Evolutionary conservation across 2,797 vertebrate genomes (phyloP), one percentile per base, ranked within the genome.

Genomic region (Girardinus metallicus): DNA sequence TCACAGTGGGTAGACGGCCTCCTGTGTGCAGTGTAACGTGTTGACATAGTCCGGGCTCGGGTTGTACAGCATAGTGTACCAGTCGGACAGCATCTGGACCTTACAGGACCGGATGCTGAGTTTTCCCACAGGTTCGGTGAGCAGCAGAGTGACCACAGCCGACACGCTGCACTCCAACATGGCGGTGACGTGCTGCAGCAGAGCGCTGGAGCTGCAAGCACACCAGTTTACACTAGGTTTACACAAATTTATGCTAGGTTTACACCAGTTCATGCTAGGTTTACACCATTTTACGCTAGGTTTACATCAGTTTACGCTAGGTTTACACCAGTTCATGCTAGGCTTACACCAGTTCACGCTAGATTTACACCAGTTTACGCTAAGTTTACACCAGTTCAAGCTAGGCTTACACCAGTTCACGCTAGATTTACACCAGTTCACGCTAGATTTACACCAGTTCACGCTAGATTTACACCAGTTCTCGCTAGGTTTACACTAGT

Each of bases 51-150:
- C 98, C 0, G 98, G 98, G 76, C 98, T 99, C 0, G 98, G 98
- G 86, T 99, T 99, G 93, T 99, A 99, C 15, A 99, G 97, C 98
- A 99, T 99, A 0, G 98, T 99, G 93, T 99, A 99, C 98, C 98
- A 99, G 89, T 99, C 98, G 0, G 98, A 99, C 41, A 99, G 96
- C 97, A 98, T 98, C 91, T 97, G 78, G 47, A 99, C 98, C 4
- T 91, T 91, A 85, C 98, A 99, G n/a, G 98, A 99, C 2, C 93
- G 97, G 87, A 99, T 96, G 6, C 89, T 93, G 75, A 99, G 93
- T 46, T 86, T 89, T 4, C 98, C 97, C 0, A 97, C 86, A 0
- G 98, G 98, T 70, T 99, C 97, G 0, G 95, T 98, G 88, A 99
- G 93, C 2, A 99, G 95, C 85, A 99, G 92, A 0, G 99, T 98